phyloP scores from a whole-genome alignment of 64 coral and sea anemone genomes.

The Pocillopora damicornis region DNA sequence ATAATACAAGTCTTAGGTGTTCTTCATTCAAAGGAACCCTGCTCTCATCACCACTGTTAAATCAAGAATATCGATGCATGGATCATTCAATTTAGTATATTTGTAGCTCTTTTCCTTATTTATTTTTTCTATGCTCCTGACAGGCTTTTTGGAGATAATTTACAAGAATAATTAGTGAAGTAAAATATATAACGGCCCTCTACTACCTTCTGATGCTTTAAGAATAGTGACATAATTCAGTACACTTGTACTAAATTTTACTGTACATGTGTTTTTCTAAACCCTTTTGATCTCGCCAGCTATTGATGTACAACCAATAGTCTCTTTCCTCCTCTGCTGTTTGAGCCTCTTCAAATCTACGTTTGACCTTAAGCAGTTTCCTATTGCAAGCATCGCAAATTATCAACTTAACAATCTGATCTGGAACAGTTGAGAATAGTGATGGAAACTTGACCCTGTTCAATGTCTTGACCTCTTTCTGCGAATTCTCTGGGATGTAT shows the following conservation, averaged over 20 bases:
- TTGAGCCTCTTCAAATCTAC: constrained; percentile 65
- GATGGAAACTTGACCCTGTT: constrained; percentile 60
- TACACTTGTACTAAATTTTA: background rate
- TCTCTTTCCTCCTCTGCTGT: constrained; percentile 63
- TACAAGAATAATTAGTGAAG: too few species aligned
- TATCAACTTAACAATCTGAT: constrained; percentile 12
- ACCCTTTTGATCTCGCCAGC: constrained; percentile 80
- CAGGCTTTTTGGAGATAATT: too few species aligned
- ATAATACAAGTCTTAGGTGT: too few species aligned
- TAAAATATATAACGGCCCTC: background rate
- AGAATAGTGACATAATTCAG: too few species aligned
- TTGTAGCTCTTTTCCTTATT: too few species aligned
- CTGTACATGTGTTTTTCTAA: constrained; percentile 52
- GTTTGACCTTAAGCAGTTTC: constrained; percentile 54
- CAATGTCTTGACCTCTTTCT: constrained; percentile 41
- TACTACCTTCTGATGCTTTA: background rate
- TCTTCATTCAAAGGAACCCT: too few species aligned
- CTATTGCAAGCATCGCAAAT: constrained; percentile 70
- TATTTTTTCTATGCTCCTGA: too few species aligned
- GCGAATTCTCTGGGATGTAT: constrained; percentile 20
- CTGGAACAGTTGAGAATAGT: constrained; percentile 57
- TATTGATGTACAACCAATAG: constrained; percentile 74
- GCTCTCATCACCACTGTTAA: too few species aligned
- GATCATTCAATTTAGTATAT: too few species aligned
- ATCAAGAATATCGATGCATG: too few species aligned